Evolutionary conservation across 2,888 invertebrate species (phyloP).

Genomic region (Yponomeuta sedellus): DNA sequence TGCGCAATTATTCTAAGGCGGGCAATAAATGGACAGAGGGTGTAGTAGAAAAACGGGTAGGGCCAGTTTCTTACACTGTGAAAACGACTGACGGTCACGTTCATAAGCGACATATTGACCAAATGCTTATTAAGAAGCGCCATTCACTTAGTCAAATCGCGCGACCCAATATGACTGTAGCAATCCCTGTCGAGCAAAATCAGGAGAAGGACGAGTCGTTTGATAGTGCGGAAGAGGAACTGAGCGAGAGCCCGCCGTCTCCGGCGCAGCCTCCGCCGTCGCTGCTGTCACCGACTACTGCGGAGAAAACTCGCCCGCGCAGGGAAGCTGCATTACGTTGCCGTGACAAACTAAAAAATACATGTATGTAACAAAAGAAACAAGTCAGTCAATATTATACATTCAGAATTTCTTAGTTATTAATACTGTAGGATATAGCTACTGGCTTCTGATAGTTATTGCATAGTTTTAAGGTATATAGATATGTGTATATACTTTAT

Average conservation of each 20-base stretch:
- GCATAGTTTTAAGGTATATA: too few species aligned
- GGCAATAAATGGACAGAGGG: constrained; percentile 15
- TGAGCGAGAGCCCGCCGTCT: background rate
- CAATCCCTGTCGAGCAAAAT: background rate
- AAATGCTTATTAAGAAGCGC: constrained; percentile 8
- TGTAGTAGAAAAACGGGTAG: constrained; percentile 4
- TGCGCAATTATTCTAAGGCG: constrained; percentile 12
- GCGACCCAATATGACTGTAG: background rate
- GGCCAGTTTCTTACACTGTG: constrained; percentile 17
- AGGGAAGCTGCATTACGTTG: background rate
- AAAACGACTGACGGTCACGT: constrained; percentile 11
- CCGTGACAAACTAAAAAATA: background rate
- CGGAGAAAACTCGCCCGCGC: background rate
- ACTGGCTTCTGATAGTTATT: too few species aligned
- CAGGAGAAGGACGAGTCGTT: background rate
- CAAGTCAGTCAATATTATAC: too few species aligned
- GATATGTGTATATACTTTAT: background rate
- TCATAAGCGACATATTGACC: constrained; percentile 16
- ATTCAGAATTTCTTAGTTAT: too few species aligned
- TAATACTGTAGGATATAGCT: too few species aligned
- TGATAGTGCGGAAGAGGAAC: constrained; percentile 1
- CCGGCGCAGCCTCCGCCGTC: background rate
- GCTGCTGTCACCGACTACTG: background rate
- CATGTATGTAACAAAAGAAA: background rate
- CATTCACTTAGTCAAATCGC: background rate